These are phyloP conservation scores for Montifringilla adamsi DNA, from an alignment of 2,113 vertebrate genomes.

Conservation along the genomic window DNA sequence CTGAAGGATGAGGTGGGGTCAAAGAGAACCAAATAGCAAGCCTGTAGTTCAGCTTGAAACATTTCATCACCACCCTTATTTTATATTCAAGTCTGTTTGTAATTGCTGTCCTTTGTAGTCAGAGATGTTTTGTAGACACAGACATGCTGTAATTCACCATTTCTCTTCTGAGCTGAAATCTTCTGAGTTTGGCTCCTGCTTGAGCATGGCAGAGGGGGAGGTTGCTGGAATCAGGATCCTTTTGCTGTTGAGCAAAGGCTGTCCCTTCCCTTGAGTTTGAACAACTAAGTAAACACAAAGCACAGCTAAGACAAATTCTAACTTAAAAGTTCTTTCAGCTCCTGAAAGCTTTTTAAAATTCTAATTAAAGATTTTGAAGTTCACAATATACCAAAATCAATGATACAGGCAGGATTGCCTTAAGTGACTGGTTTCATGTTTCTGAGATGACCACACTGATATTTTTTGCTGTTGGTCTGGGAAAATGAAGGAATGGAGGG, in stretches of 20 bases:
- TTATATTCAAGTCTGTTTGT: background rate
- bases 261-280: background rate
- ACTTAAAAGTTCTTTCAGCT: background rate
- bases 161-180: background rate
- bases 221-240: background rate
- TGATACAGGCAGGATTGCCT: background rate
- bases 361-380: background rate
- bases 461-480: background rate
- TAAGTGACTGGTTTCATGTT: accelerated
- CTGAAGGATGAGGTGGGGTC: background rate
- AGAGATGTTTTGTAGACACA: background rate
- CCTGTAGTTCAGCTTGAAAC: background rate
- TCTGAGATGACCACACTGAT: background rate
- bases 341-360: background rate
- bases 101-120: background rate
- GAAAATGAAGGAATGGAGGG: background rate
- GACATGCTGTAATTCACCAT: background rate
- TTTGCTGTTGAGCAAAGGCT: background rate
- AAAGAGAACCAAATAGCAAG: background rate
- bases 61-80: background rate
- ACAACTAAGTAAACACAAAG: background rate
- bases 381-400: background rate
- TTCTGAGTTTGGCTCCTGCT: background rate
- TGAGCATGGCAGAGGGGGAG: accelerated
- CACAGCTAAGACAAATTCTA: background rate